Conservation (phyloP, 1,140 invertebrate genomes). For the Hydropsyche tenuis region DNA sequence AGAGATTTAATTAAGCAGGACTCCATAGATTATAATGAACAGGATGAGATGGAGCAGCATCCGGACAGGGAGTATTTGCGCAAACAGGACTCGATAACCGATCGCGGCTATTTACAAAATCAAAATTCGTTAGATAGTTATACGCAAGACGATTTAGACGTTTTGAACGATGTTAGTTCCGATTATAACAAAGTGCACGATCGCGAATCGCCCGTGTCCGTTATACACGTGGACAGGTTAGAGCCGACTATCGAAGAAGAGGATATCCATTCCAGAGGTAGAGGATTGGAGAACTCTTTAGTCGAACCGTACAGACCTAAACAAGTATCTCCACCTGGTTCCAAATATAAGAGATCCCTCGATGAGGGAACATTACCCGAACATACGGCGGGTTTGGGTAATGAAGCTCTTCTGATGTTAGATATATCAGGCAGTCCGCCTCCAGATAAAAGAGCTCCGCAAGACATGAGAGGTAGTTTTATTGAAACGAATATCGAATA, state of each 20-base stretch:
- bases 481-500: too few relatives aligned
- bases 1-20: constrained; percentile 45
- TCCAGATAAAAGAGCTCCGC: constrained; percentile 44
- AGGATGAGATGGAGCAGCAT: constrained; percentile 29
- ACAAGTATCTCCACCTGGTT: constrained; percentile 42
- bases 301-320: constrained; percentile 55
- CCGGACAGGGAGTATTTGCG: constrained; percentile 49
- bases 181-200: constrained; percentile 53
- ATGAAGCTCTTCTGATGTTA: constrained; percentile 25
- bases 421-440: constrained; percentile 45
- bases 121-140: constrained; percentile 62
- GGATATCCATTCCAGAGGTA: constrained; percentile 53
- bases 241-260: constrained; percentile 51
- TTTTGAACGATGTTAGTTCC: constrained; percentile 35
- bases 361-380: constrained; percentile 1
- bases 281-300: constrained; percentile 49
- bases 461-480: constrained; percentile 40
- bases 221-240: constrained; percentile 57
- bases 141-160: constrained; percentile 54
- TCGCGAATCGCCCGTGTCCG: constrained; percentile 56
- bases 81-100: constrained; percentile 52
- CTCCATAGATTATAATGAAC: constrained; percentile 46
- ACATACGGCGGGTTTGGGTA: not conserved
- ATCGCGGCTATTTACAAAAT: constrained; percentile 57
- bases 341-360: constrained; percentile 43